phyloP scores from a whole-genome alignment of 2,797 vertebrate genomes.

The Pangasius mekongensis region DNA sequence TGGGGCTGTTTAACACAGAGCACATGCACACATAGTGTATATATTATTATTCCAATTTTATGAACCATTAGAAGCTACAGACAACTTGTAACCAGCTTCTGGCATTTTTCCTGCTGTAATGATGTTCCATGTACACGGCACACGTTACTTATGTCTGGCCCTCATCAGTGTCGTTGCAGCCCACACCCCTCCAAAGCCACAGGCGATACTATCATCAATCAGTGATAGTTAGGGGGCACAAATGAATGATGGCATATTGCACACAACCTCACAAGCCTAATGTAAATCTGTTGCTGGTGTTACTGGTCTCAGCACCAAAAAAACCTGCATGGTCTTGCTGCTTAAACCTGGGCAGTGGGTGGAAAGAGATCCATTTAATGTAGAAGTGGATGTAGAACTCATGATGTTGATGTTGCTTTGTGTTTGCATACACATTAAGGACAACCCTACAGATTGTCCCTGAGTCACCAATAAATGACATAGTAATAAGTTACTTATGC shows the following conservation, averaged over 20 bases:
- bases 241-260: neutral
- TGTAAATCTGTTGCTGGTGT: neutral
- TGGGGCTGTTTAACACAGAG: neutral
- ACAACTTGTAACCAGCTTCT: neutral
- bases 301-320: neutral
- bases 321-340: neutral
- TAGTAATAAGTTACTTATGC: neutral
- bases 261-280: neutral
- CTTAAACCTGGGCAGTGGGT: neutral
- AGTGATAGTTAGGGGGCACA: neutral
- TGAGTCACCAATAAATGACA: neutral
- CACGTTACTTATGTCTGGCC: neutral
- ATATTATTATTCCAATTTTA: neutral
- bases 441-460: neutral
- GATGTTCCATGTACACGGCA: neutral
- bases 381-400: neutral
- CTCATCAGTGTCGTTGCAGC: neutral
- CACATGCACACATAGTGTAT: neutral
- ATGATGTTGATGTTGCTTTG: neutral
- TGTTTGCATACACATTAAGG: neutral
- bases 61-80: neutral
- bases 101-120: neutral
- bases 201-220: neutral
- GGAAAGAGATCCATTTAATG: neutral
- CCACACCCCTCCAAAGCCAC: neutral